Evolutionary conservation across 2,113 vertebrate species (phyloP).

Genomic region (Diadophis punctatus): DNA sequence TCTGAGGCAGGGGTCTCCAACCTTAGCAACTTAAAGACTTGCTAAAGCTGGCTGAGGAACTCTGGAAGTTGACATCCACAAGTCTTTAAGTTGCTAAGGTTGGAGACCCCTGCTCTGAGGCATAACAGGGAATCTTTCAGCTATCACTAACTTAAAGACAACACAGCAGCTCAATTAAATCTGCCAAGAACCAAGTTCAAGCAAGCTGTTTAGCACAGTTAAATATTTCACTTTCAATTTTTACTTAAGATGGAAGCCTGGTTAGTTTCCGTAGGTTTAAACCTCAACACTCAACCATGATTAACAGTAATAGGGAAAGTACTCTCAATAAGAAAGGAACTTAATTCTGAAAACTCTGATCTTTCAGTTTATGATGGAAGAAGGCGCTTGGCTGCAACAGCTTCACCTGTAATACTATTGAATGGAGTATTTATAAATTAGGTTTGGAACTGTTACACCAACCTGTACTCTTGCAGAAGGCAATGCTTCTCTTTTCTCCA

Average conservation of each 20-base stretch:
- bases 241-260: background rate
- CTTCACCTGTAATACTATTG: background rate
- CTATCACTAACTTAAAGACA: background rate
- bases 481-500: conserved; percentile 58
- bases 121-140: background rate
- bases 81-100: too few relatives aligned
- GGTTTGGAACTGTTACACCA: conserved; percentile 4
- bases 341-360: background rate
- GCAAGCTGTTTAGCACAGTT: background rate
- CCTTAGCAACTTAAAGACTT: too few relatives aligned
- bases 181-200: background rate
- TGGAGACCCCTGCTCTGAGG: too few relatives aligned
- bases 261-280: background rate
- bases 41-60: too few relatives aligned
- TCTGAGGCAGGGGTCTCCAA: background rate
- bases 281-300: background rate
- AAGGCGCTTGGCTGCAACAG: background rate
- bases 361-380: background rate
- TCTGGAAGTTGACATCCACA: too few relatives aligned
- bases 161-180: background rate
- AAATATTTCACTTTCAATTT: background rate
- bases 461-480: conserved; percentile 63
- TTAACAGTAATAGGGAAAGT: background rate
- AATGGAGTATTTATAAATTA: background rate
- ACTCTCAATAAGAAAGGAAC: background rate